These are phyloP conservation scores for Lepus americanus DNA, from an alignment of 2,113 vertebrate genomes.

Conservation along the genomic window DNA sequence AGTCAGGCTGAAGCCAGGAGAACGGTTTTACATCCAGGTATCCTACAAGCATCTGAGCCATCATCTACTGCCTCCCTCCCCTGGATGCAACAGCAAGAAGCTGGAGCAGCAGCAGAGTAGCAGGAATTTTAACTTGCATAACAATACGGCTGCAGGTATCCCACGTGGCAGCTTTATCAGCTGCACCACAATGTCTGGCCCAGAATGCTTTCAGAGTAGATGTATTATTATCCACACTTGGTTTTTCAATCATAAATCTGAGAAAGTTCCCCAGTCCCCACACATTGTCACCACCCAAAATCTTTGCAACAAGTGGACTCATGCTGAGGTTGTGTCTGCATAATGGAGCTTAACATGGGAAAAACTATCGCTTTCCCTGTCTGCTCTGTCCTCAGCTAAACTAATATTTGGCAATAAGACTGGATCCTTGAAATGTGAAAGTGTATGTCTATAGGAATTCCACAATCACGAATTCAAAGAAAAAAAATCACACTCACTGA, in stretches of 20 bases:
- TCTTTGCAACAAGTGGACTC: neutral
- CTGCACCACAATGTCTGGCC: too few species aligned
- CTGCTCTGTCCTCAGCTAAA: neutral
- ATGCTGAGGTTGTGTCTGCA: too few species aligned
- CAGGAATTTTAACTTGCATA: too few species aligned
- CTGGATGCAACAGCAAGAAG: too few species aligned
- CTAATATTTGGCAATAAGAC: neutral
- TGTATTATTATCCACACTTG: neutral
- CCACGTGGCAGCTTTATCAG: too few species aligned
- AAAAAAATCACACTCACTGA: too few species aligned
- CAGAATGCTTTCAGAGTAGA: neutral
- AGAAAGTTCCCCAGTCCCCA: neutral
- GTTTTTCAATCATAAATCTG: neutral
- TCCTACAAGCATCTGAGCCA: too few species aligned
- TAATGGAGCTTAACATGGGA: neutral
- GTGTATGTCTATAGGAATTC: neutral
- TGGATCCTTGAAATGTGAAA: slow-evolving; percentile 5
- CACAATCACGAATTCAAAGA: neutral
- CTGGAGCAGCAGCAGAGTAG: too few species aligned
- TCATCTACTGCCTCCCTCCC: too few species aligned
- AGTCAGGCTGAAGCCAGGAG: too few species aligned
- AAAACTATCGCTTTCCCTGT: neutral
- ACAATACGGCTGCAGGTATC: too few species aligned
- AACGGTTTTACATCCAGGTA: too few species aligned
- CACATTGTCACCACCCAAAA: neutral